Evolutionary conservation across 2,797 vertebrate genomes (phyloP), one percentile per base, ranked within the genome.

Genomic region (Catamblyrhynchus diadema): DNA sequence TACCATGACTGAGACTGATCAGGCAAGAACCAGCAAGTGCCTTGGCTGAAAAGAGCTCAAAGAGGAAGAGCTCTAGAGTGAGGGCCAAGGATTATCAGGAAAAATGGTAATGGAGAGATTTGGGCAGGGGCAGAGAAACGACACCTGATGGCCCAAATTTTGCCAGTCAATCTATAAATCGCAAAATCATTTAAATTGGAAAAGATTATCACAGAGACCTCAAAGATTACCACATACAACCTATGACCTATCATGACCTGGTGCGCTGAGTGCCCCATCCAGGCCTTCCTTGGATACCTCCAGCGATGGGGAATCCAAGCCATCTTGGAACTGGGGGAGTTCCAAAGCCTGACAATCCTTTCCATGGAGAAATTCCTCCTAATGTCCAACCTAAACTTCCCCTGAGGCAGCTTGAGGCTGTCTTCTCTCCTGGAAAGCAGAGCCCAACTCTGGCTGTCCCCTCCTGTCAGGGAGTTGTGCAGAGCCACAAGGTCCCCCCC

Each of bases 381-480:
- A 5, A 24, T 56, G 11, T 37, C 32, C 56, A 62, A 15, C 23
- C 14, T 30, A 28, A 56, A 2, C 35, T 20, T 62, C 3, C 32
- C 41, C 41, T 61, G 56, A 28, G 2, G 6, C 48, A 62, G 4
- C 5, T 1, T 33, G 64, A 75, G 48, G 62, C 23, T 0, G 0
- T 8, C 28, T 2, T 35, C 56, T 48, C 56, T 69, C 35, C 23
- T 14, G 8, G 44, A 6, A 44, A 45, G 44, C n/a, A 59, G 18
- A 66, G 28, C 23, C 45, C 2, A 3, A 10, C 9, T 2, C 12
- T 6, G 4, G 47, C 21, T 61, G 41, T 2, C 54, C 24, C 33
- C 47, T 77, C 72, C 54, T 53, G n/a, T 24, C 62, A 66, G 18
- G 35, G 27, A 44, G 1, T 0, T 35, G 14, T 28, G 33, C 19